Percentiles rank a stretch among this genome's conserved stretches.
Evolutionary conservation across 53 echinoderm and acorn worm species (phyloP).

Genomic region (Crossaster papposus): DNA sequence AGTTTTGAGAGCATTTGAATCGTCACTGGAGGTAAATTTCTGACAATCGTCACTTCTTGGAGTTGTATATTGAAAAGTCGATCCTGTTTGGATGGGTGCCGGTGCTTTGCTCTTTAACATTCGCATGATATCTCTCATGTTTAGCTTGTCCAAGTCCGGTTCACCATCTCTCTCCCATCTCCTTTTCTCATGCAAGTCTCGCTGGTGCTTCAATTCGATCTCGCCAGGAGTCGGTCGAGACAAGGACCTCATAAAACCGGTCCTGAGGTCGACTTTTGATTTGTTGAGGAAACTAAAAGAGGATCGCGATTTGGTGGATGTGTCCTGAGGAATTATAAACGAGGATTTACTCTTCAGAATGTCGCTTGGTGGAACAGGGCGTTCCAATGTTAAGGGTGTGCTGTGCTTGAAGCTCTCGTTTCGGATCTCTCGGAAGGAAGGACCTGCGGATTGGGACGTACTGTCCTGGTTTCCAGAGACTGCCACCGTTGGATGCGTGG

Average conservation of each 20-base stretch:
- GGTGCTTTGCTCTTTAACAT: constrained; percentile 31
- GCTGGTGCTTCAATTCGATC: constrained; percentile 67
- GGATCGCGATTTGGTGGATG: background rate
- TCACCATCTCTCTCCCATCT: background rate
- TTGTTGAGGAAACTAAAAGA: constrained; percentile 14
- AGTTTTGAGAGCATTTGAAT: background rate
- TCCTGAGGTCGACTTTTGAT: constrained; percentile 62
- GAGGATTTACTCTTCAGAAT: constrained; percentile 34
- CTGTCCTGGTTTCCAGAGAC: background rate
- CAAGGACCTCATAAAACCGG: constrained; percentile 73
- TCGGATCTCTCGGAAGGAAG: background rate
- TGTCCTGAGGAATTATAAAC: constrained; percentile 1
- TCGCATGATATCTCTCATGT: constrained; percentile 39
- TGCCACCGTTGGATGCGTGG: background rate
- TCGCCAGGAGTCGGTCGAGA: constrained; percentile 79
- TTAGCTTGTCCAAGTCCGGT: constrained; percentile 43
- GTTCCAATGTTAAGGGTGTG: background rate
- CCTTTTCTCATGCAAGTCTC: constrained; percentile 30
- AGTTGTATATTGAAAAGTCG: constrained; percentile 10
- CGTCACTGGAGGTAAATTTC: background rate
- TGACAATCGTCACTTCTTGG: background rate
- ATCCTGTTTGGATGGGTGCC: background rate
- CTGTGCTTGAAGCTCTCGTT: background rate
- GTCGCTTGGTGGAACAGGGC: constrained; percentile 19
- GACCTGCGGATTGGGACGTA: too few species aligned